Evolutionary conservation across 2,113 vertebrate species (phyloP).

Genomic region (Toxostoma redivivum): DNA sequence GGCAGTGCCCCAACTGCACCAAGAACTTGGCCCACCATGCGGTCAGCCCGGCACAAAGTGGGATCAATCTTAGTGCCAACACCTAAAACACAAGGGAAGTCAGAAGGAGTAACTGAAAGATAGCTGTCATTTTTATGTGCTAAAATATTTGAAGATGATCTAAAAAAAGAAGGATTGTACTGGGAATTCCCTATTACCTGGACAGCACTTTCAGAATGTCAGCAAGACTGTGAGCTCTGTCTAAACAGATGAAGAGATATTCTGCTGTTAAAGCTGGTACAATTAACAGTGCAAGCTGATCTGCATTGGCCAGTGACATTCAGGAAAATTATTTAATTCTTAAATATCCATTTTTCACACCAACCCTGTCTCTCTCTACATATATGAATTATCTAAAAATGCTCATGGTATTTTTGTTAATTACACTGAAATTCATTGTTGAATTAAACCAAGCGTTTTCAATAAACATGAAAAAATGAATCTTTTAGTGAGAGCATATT

Average conservation of each 20-base stretch:
- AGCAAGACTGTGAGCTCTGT: not conserved
- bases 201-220: not conserved
- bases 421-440: not conserved
- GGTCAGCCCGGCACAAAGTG: constrained; percentile 93
- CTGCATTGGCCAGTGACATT: not conserved
- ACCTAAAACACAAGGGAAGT: constrained; percentile 70
- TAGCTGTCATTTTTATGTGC: not conserved
- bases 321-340: not conserved
- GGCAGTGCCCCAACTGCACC: constrained; percentile 94
- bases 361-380: not conserved
- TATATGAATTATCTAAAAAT: not conserved
- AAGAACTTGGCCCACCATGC: constrained; percentile 98
- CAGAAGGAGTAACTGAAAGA: not conserved
- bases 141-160: not conserved
- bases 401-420: not conserved
- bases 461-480: not conserved
- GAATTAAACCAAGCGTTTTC: not conserved
- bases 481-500: not conserved
- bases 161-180: not conserved
- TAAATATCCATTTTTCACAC: not conserved
- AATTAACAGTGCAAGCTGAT: not conserved
- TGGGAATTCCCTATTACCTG: not conserved
- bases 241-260: not conserved
- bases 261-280: not conserved
- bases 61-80: constrained; percentile 99